These are phyloP conservation scores for Vultur gryphus DNA, from an alignment of 2,797 vertebrate species.

Conservation along the genomic window DNA sequence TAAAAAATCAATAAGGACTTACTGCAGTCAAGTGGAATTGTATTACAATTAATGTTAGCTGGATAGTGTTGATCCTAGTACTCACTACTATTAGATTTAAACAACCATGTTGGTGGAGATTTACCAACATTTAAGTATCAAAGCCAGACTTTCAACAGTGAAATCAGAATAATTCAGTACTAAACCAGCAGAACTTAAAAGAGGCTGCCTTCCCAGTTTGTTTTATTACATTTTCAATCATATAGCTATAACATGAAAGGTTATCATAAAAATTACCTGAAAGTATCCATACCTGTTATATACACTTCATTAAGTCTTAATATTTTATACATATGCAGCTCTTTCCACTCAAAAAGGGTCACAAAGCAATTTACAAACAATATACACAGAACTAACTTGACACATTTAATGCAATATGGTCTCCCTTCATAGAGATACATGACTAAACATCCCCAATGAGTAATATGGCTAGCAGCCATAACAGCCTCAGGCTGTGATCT, in stretches of 20 bases:
- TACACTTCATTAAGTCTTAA: conserved; percentile 2
- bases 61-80: background rate
- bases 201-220: background rate
- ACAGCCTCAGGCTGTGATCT: conserved; percentile 65
- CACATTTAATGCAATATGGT: conserved; percentile 60
- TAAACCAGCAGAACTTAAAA: background rate
- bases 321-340: conserved; percentile 4
- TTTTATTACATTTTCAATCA: conserved; percentile 21
- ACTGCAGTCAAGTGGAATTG: background rate
- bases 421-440: conserved; percentile 68
- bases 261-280: conserved; percentile 11
- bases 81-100: background rate
- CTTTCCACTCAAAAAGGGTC: conserved; percentile 7
- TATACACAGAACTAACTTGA: conserved; percentile 49
- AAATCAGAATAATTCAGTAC: background rate
- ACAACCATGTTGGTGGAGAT: background rate
- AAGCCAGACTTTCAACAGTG: background rate
- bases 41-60: background rate
- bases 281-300: conserved; percentile 10
- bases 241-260: background rate
- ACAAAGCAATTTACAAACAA: conserved; percentile 35
- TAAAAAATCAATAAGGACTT: background rate
- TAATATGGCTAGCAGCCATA: conserved; percentile 69
- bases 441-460: conserved; percentile 74
- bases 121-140: background rate